Base-by-base conservation (phyloP, 2,797 vertebrate genomes). In the Amphiprion clarkii region DNA sequence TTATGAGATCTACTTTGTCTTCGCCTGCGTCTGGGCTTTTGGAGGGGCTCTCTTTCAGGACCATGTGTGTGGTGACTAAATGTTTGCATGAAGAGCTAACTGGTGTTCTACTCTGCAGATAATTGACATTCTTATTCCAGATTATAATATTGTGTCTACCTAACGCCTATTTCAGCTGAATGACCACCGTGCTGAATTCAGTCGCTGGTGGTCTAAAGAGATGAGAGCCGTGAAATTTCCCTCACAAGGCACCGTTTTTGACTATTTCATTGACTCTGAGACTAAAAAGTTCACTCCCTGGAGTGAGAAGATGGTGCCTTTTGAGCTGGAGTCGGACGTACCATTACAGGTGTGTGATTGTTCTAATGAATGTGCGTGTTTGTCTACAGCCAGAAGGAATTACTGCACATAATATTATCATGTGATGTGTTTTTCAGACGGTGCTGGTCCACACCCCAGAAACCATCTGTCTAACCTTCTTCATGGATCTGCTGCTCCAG, bases 121-220 rank as follows among this genome's bases (percentile, higher is more conserved):
- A 29, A 52, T 55, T 36, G 9, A 57, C 6, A 56, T 72, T 48
- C 14, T 59, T n/a, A 23, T 52, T 17, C 27, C 1, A 36, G 2
- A 53, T 71, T n/a, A 25, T 40, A 0, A 29, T 17, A 2, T 6
- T 74, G 0, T 61, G 17, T 70, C 55, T 59, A 66, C 19, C 21
- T 11, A 39, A 57, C 10, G 33, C 11, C 4, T 71, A 76, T 86
- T 87, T 36, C 78, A 96, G 94, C 81, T 97, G 74, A 95, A 96
- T 81, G 95, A 96, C 93, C 95, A 96, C 81, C 93, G 95, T 2
- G 67, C 94, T 8, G 94, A 97, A 89, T 97, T 97, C 91, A 97
- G 95, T 78, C 96, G 95, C 72, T 97, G 95, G 95, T 94, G 93
- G 94, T 94, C 93, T 65, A 96, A 97, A 93, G 95, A 93, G 92